Evolutionary conservation across 2,113 vertebrate genomes (phyloP).

Genomic region (Boleophthalmus pectinirostris): DNA sequence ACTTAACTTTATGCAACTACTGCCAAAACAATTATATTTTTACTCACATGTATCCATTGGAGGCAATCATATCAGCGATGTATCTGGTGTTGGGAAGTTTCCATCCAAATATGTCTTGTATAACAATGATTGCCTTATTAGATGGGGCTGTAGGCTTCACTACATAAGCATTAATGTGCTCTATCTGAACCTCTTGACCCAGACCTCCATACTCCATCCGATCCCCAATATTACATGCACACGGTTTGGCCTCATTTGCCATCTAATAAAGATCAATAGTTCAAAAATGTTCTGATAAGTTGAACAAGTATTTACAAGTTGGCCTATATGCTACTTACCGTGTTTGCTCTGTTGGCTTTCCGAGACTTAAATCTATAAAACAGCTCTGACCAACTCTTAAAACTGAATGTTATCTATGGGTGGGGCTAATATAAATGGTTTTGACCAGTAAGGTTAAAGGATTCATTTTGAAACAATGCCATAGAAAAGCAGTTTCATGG

Average conservation of each 20-base stretch:
- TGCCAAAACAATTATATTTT: background rate
- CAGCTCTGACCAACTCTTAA: too few relatives aligned
- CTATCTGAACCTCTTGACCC: constrained; percentile 85
- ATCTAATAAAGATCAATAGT: constrained; percentile 65
- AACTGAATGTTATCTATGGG: too few relatives aligned
- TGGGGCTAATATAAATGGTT: too few relatives aligned
- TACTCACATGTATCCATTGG: constrained; percentile 86
- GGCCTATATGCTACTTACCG: background rate
- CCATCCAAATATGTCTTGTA: constrained; percentile 94
- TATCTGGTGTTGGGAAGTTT: constrained; percentile 88
- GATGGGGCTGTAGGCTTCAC: constrained; percentile 74
- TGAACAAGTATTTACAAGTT: too few relatives aligned
- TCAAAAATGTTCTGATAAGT: too few relatives aligned
- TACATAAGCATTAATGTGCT: constrained; percentile 85
- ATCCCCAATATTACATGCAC: constrained; percentile 86
- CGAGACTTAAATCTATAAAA: too few relatives aligned
- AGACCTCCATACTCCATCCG: constrained; percentile 79
- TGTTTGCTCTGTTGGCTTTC: too few relatives aligned
- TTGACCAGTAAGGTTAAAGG: too few relatives aligned
- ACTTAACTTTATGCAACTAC: too few relatives aligned
- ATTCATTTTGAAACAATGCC: too few relatives aligned
- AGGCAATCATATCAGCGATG: constrained; percentile 87
- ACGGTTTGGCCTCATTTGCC: constrained; percentile 86
- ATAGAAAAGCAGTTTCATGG: too few relatives aligned
- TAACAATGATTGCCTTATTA: constrained; percentile 86